Percentiles rank a stretch among this genome's conserved stretches.
Evolutionary conservation across 2,888 invertebrate species (phyloP).

Genomic region (Furcula furcula): DNA sequence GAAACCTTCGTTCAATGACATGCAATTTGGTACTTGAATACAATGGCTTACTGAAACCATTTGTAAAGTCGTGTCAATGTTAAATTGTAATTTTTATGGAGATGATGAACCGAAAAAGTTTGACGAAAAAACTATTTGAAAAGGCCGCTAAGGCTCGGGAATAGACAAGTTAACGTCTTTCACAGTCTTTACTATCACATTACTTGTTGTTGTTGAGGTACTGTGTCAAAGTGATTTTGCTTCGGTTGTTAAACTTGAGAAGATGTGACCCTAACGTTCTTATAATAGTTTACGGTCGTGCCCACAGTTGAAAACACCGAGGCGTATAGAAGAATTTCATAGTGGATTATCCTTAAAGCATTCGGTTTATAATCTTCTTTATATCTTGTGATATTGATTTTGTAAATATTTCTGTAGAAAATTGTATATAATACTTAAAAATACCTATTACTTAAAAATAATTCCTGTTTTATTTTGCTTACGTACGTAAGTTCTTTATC

Average conservation of each 20-base stretch:
- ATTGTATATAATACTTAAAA: background rate
- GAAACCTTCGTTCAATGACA: conserved; percentile 37
- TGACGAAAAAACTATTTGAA: conserved; percentile 14
- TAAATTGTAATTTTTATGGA: conserved; percentile 10
- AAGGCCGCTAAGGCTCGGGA: conserved; percentile 6
- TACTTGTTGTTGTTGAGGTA: conserved; percentile 19
- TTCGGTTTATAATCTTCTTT: background rate
- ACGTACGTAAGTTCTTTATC: background rate
- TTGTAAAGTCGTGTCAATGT: conserved; percentile 15
- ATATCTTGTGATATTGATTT: conserved; percentile 4
- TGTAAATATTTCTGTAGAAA: conserved; percentile 21
- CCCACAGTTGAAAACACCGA: background rate
- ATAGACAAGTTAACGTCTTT: conserved; percentile 16
- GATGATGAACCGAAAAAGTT: conserved; percentile 1
- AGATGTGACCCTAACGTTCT: conserved; percentile 9
- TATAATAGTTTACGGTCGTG: conserved; percentile 8
- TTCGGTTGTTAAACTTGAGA: conserved; percentile 20
- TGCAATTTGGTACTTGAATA: conserved; percentile 59
- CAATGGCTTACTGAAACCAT: conserved; percentile 7
- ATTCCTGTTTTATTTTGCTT: background rate
- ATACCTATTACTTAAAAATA: background rate
- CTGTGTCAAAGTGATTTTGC: conserved; percentile 22
- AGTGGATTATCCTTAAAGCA: background rate
- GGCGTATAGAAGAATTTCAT: background rate
- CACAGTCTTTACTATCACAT: conserved; percentile 24